Percentiles rank a stretch among this genome's conserved stretches.
Evolutionary conservation across 2,888 invertebrate species (phyloP).

Genomic region (Neoscelio sp.): DNA sequence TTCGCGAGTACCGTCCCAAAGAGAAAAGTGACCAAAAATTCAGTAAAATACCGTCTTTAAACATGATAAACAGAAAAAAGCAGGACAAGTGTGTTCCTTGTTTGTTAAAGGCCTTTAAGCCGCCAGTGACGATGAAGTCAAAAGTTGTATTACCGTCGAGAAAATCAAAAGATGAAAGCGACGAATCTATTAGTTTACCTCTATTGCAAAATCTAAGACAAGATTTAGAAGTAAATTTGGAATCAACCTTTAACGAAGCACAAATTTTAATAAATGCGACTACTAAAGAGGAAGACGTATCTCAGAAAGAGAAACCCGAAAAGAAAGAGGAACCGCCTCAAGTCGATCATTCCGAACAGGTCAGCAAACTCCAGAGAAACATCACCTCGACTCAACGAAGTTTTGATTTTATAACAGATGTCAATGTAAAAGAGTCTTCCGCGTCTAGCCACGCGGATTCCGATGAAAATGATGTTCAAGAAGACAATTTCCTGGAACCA

Average conservation of each 20-base stretch:
- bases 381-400: constrained; percentile 44
- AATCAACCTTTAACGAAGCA: not conserved
- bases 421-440: constrained; percentile 65
- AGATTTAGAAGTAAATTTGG: constrained; percentile 7
- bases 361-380: constrained; percentile 1
- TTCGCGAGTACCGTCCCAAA: not conserved
- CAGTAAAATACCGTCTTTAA: constrained; percentile 72
- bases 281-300: not conserved
- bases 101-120: constrained; percentile 72
- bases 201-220: constrained; percentile 31
- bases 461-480: constrained; percentile 67
- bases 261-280: no score
- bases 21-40: constrained; percentile 50
- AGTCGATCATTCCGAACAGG: not conserved
- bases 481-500: constrained; percentile 65
- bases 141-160: constrained; percentile 4
- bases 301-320: not conserved
- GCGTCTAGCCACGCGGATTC: constrained; percentile 72
- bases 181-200: constrained; percentile 56
- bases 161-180: constrained; percentile 49
- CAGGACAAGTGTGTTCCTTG: constrained; percentile 79
- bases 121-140: not conserved
- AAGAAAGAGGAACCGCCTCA: not conserved
- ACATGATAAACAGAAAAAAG: constrained; percentile 73
- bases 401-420: constrained; percentile 38